Percentiles rank a stretch among this genome's conserved stretches.
Conservation (phyloP, 2,888 invertebrate species). For the Leistus spinibarbis region DNA sequence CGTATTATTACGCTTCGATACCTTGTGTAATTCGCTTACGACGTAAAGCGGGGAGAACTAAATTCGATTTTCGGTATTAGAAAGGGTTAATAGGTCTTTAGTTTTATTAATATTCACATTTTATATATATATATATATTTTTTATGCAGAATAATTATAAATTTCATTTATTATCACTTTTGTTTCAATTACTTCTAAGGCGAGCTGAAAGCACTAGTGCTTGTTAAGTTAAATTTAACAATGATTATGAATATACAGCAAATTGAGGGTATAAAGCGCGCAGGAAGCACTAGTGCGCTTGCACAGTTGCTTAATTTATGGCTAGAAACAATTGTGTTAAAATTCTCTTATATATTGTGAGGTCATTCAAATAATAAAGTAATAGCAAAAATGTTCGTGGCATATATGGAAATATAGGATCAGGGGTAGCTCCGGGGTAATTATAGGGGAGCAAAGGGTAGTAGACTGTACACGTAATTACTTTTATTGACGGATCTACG, state of each 20-base stretch:
- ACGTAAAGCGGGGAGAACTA: background rate
- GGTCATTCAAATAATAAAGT: too few species aligned
- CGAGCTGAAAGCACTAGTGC: too few species aligned
- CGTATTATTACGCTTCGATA: conserved; percentile 50
- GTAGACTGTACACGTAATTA: background rate
- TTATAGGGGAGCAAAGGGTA: background rate
- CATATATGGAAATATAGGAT: background rate
- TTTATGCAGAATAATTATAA: too few species aligned
- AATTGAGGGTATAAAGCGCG: too few species aligned
- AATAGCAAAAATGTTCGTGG: too few species aligned
- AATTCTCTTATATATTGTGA: too few species aligned
- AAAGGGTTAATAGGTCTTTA: background rate
- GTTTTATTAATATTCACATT: background rate
- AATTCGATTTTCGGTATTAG: background rate
- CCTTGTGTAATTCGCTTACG: conserved; percentile 50
- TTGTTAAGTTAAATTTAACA: too few species aligned
- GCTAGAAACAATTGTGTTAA: too few species aligned
- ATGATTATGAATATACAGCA: too few species aligned
- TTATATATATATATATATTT: background rate
- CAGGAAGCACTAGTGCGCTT: background rate
- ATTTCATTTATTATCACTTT: too few species aligned
- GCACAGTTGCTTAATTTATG: background rate
- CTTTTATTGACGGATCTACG: background rate
- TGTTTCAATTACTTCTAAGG: too few species aligned
- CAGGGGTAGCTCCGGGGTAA: background rate